A percentile compares a stretch with the other conserved stretches of the same genome.
Evolutionary conservation across 2,888 invertebrate genomes (phyloP).

Genomic region (Dryobota labecula): DNA sequence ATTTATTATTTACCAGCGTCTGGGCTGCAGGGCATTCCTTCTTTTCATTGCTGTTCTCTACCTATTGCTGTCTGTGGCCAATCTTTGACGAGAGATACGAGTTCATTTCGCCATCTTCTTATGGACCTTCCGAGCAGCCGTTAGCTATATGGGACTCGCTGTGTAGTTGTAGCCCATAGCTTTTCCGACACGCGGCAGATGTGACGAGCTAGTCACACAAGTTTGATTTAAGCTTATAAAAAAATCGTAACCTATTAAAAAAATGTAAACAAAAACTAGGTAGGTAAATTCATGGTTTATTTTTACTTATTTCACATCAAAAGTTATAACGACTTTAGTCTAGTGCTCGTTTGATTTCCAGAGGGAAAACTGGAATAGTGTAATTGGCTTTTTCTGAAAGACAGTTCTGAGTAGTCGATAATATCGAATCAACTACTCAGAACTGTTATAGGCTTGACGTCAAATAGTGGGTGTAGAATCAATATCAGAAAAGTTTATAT

Average conservation of each 20-base stretch:
- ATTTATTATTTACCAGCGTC: neutral
- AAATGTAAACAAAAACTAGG: neutral
- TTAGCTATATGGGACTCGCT: neutral
- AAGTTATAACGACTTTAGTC: conserved; percentile 31
- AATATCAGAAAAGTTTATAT: neutral
- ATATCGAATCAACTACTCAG: conserved; percentile 2
- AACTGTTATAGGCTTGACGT: neutral
- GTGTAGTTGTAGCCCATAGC: neutral
- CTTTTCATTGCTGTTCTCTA: neutral
- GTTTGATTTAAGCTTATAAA: too few species aligned
- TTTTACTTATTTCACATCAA: neutral
- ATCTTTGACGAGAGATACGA: neutral
- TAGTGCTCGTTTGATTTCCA: conserved; percentile 35
- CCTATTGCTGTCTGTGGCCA: neutral
- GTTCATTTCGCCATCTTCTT: neutral
- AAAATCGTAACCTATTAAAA: neutral
- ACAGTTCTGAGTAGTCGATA: conserved; percentile 3
- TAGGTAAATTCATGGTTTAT: neutral
- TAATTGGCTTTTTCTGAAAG: conserved; percentile 30
- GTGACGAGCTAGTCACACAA: too few species aligned
- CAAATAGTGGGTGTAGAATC: conserved; percentile 13
- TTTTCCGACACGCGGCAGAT: neutral
- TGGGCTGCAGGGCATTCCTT: neutral
- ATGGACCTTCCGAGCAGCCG: neutral
- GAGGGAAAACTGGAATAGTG: conserved; percentile 24